Evolutionary conservation across 1,140 invertebrate genomes (phyloP).

Genomic region (Drosophila santomea): DNA sequence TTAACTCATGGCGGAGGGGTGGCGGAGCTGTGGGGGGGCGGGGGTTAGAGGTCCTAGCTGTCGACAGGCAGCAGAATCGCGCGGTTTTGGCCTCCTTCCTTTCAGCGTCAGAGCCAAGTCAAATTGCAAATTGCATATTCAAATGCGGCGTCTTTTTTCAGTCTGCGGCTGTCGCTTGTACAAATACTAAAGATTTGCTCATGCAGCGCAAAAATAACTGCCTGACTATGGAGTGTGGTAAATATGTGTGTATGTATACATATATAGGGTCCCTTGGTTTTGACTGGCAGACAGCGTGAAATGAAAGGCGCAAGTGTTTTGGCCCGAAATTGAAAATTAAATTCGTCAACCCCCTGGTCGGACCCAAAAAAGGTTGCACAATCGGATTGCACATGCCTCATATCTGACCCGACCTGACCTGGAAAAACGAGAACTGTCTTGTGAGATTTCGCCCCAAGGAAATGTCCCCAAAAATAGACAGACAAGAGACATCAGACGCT

Average conservation of each 20-base stretch:
- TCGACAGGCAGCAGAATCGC: slow-evolving; percentile 38
- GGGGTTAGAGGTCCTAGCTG: slow-evolving; percentile 19
- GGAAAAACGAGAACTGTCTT: slow-evolving; percentile 49
- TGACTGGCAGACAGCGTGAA: slow-evolving; percentile 50
- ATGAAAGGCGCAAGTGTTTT: slow-evolving; percentile 68
- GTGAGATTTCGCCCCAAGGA: slow-evolving; percentile 45
- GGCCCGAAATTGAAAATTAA: slow-evolving; percentile 76
- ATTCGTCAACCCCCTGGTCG: slow-evolving; percentile 26
- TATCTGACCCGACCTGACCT: slow-evolving; percentile 78
- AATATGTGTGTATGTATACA: slow-evolving; percentile 5
- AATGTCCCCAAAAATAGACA: slow-evolving; percentile 51
- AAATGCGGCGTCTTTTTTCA: slow-evolving; percentile 79
- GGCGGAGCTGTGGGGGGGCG: neutral
- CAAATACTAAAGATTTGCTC: slow-evolving; percentile 81
- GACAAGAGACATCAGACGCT: slow-evolving; percentile 63
- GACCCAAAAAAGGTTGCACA: slow-evolving; percentile 43
- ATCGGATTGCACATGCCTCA: slow-evolving; percentile 63
- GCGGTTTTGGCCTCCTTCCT: slow-evolving; percentile 59
- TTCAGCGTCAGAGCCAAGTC: slow-evolving; percentile 63
- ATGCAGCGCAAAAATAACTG: slow-evolving; percentile 78
- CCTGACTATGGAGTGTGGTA: slow-evolving; percentile 37
- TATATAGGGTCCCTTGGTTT: slow-evolving; percentile 19
- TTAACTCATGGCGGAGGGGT: slow-evolving; percentile 48
- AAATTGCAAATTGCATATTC: slow-evolving; percentile 82
- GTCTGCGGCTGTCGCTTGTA: slow-evolving; percentile 76